Evolutionary conservation across 2,113 vertebrate species (phyloP).

Genomic region (Ptyas mucosa): DNA sequence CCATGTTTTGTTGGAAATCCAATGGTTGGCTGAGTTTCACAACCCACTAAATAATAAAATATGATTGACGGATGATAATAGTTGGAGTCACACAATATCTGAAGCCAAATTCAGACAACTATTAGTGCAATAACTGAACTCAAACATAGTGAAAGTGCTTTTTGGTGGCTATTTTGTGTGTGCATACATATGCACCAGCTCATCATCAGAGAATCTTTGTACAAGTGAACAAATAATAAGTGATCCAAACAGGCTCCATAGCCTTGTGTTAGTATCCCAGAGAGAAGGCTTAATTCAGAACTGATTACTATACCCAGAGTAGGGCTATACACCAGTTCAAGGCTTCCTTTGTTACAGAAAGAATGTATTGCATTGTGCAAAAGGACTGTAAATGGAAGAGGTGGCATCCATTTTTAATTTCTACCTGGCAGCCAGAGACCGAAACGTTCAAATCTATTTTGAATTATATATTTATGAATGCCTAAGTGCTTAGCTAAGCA

Average conservation of each 20-base stretch:
- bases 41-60: neutral
- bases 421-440: neutral
- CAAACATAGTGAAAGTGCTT: neutral
- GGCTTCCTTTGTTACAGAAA: neutral
- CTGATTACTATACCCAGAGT: neutral
- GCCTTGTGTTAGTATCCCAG: neutral
- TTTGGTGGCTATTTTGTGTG: neutral
- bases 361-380: neutral
- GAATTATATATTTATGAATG: neutral
- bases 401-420: neutral
- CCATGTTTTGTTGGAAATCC: neutral
- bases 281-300: neutral
- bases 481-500: neutral
- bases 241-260: neutral
- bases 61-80: neutral
- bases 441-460: neutral
- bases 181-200: too few relatives aligned
- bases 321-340: neutral
- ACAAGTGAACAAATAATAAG: neutral
- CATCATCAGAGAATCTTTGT: too few relatives aligned
- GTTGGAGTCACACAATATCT: neutral
- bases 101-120: neutral
- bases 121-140: neutral
- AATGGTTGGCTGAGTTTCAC: neutral
- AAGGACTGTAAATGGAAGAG: neutral